These are phyloP conservation scores for Neoarius graeffei DNA, from an alignment of 2,113 vertebrate species.

Conservation along the genomic window DNA sequence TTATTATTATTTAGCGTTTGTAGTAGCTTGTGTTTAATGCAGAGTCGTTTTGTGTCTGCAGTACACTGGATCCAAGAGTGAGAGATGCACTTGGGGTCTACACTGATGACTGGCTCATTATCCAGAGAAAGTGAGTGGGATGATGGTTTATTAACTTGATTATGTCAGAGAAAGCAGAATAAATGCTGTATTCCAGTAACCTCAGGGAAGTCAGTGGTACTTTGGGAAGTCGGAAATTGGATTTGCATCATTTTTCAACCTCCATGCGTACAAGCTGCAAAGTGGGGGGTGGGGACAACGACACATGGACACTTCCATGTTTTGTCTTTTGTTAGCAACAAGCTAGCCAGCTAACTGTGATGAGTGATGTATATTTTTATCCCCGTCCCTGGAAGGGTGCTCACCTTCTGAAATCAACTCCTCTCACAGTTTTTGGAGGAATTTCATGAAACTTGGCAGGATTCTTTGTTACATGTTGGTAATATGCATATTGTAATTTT, in stretches of 20 bases:
- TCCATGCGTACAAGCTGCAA: background rate
- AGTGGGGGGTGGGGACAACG: too few relatives aligned
- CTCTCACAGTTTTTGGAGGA: too few relatives aligned
- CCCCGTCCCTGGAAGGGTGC: too few relatives aligned
- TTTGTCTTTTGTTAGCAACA: too few relatives aligned
- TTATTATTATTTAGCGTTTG: background rate
- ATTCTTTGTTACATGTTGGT: too few relatives aligned
- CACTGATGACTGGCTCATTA: slow-evolving; percentile 88
- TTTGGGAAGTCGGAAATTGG: background rate
- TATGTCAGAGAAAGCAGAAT: background rate
- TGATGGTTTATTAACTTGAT: background rate
- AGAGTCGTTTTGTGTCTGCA: slow-evolving; percentile 53
- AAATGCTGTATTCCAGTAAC: background rate
- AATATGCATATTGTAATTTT: too few relatives aligned
- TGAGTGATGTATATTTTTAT: too few relatives aligned
- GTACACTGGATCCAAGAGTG: slow-evolving; percentile 83
- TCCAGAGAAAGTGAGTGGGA: slow-evolving; percentile 81
- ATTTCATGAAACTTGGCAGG: too few relatives aligned
- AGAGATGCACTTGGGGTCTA: slow-evolving; percentile 85
- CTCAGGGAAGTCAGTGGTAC: background rate
- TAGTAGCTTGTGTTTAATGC: background rate
- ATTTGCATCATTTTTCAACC: background rate
- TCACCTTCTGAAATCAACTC: too few relatives aligned
- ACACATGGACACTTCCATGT: too few relatives aligned
- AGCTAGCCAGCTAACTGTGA: too few relatives aligned